Conservation (phyloP, 2,113 vertebrate genomes). For the Phaethornis superciliosus region DNA sequence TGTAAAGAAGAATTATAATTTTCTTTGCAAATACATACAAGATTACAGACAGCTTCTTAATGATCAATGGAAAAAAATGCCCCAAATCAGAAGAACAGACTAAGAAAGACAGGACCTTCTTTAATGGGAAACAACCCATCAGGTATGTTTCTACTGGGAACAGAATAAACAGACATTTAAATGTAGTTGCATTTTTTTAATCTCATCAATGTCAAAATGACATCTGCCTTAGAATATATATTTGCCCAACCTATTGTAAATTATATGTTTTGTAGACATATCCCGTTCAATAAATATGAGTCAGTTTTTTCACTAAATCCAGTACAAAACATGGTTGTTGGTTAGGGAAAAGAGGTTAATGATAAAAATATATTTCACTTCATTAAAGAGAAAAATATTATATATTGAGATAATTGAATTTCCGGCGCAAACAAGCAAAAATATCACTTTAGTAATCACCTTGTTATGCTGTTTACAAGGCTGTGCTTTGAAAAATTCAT, state of each 20-base stretch:
- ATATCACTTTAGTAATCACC: neutral
- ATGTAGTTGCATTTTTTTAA: neutral
- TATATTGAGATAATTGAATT: neutral
- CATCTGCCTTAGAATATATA: neutral
- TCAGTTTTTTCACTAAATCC: neutral
- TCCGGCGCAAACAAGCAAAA: slow-evolving; percentile 23
- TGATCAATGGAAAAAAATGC: neutral
- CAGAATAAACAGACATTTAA: neutral
- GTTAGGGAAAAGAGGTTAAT: neutral
- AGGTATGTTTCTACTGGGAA: neutral
- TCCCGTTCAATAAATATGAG: neutral
- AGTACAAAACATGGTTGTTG: neutral
- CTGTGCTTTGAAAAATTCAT: slow-evolving; percentile 16
- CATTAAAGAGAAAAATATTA: neutral
- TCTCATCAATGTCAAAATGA: neutral
- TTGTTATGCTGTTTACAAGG: neutral
- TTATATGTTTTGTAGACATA: neutral
- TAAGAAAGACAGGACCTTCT: neutral
- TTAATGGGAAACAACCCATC: neutral
- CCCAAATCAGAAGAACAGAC: neutral
- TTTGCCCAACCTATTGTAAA: neutral
- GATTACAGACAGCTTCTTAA: neutral
- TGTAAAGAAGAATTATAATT: neutral
- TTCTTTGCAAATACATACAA: neutral
- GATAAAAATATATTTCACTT: neutral